Conservation (phyloP, 2,797 vertebrate genomes). For the Botia kubotai region DNA sequence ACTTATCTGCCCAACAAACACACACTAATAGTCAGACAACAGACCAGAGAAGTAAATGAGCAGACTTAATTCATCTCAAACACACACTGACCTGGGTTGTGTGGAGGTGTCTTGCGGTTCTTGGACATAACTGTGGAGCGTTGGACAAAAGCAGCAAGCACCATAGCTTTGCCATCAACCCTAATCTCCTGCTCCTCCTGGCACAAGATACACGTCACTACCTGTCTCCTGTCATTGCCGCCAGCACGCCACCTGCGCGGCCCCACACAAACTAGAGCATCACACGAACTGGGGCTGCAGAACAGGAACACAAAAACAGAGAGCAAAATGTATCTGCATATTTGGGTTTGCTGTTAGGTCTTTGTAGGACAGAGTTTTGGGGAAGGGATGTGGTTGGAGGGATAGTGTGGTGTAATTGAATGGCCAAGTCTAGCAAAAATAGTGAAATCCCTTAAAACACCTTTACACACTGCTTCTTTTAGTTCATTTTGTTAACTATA, state of each 20-base stretch:
- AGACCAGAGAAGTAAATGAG: background rate
- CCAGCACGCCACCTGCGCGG: constrained; percentile 82
- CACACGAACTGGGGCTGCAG: constrained; percentile 77
- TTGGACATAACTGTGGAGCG: constrained; percentile 94
- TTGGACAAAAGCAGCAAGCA: constrained; percentile 94
- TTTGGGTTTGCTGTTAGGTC: too few relatives aligned
- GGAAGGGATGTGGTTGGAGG: too few relatives aligned
- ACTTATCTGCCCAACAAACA: constrained; percentile 76
- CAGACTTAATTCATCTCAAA: background rate
- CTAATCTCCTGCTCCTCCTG: constrained; percentile 96
- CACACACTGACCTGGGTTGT: constrained; percentile 83
- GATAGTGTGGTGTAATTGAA: too few relatives aligned
- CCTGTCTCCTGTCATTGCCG: constrained; percentile 75
- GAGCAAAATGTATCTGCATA: too few relatives aligned
- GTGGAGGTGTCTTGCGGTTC: constrained; percentile 81
- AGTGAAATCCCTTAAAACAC: too few relatives aligned
- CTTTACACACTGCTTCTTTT: too few relatives aligned
- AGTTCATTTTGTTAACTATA: too few relatives aligned
- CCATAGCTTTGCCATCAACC: constrained; percentile 89
- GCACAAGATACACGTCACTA: constrained; percentile 94
- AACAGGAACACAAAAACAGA: too few relatives aligned
- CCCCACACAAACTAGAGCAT: constrained; percentile 87
- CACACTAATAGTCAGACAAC: background rate
- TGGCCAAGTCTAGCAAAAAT: too few relatives aligned
- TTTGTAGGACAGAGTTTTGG: too few relatives aligned